Conservation (phyloP, 2,797 vertebrate genomes). For the Clarias platycephalus region DNA sequence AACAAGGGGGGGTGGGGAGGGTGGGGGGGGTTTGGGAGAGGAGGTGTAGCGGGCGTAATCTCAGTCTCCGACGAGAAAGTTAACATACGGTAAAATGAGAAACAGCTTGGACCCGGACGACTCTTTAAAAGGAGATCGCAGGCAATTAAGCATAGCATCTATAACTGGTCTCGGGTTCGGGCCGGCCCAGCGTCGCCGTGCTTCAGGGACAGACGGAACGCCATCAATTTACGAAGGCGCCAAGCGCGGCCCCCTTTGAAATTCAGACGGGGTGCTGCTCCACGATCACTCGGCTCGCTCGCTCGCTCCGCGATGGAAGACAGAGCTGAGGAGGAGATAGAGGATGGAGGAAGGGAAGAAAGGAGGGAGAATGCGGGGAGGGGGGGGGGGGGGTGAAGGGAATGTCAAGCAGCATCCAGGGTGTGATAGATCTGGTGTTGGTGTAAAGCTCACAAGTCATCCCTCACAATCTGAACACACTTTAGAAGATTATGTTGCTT, state of each 20-base stretch:
- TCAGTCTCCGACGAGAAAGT: slow-evolving; percentile 59
- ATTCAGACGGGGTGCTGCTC: slow-evolving; percentile 54
- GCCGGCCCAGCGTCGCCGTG: slow-evolving; percentile 44
- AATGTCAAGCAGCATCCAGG: slow-evolving; percentile 41
- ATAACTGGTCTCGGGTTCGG: slow-evolving; percentile 59
- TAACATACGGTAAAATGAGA: slow-evolving; percentile 65
- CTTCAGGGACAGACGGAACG: slow-evolving; percentile 55
- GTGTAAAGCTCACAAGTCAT: slow-evolving; percentile 34
- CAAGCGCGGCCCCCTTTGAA: slow-evolving; percentile 58
- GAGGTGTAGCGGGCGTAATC: slow-evolving; percentile 36
- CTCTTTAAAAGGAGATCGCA: slow-evolving; percentile 57
- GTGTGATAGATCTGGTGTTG: slow-evolving; percentile 35
- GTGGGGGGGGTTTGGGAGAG: not conserved
- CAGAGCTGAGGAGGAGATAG: not conserved
- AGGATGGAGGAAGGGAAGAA: not conserved
- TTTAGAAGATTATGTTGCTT: slow-evolving; percentile 2
- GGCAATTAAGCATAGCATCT: slow-evolving; percentile 64
- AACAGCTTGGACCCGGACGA: slow-evolving; percentile 65
- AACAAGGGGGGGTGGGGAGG: rapidly evolving
- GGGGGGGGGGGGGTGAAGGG: too few species aligned
- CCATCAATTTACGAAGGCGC: slow-evolving; percentile 64
- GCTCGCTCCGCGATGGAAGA: slow-evolving; percentile 25
- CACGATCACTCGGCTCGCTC: slow-evolving; percentile 19
- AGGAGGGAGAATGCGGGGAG: not conserved
- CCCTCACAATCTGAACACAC: slow-evolving; percentile 56